phyloP scores from a whole-genome alignment of 2,113 vertebrate genomes.

The Haplotaxodon microlepis region DNA sequence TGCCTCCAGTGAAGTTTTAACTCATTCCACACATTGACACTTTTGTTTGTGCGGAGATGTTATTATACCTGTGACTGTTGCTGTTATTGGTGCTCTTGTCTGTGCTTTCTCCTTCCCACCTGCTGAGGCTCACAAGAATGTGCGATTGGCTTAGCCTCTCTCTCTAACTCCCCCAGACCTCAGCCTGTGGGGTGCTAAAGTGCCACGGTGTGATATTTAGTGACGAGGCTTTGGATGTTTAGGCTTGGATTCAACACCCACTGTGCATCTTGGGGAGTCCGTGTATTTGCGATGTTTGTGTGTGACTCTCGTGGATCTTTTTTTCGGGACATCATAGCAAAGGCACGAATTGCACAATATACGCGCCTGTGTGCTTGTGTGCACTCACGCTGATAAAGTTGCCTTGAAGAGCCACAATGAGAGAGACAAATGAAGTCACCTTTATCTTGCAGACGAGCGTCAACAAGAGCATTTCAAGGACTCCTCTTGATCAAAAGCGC shows the following conservation, averaged over 20 bases:
- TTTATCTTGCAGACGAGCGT: not conserved
- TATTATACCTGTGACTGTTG: slow-evolving; percentile 3
- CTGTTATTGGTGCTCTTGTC: not conserved
- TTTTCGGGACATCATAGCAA: not conserved
- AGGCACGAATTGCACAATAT: not conserved
- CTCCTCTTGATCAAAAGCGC: slow-evolving; percentile 17
- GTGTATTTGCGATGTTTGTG: not conserved
- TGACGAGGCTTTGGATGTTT: slow-evolving; percentile 47
- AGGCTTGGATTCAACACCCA: slow-evolving; percentile 21
- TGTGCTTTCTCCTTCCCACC: slow-evolving; percentile 4
- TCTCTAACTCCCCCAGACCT: slow-evolving; percentile 33
- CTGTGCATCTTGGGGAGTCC: slow-evolving; percentile 8
- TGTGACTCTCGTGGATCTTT: not conserved
- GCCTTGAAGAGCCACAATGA: not conserved
- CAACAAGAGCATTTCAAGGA: slow-evolving; percentile 26
- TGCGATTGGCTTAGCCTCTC: slow-evolving; percentile 45
- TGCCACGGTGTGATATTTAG: slow-evolving; percentile 54
- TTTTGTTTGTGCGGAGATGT: not conserved
- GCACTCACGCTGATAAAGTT: not conserved
- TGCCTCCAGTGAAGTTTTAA: not conserved
- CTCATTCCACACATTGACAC: not conserved
- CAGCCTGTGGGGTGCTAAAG: slow-evolving; percentile 52
- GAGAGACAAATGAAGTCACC: slow-evolving; percentile 21
- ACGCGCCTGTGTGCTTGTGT: not conserved
- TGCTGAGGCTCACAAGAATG: slow-evolving; percentile 33